A percentile compares a stretch with the other conserved stretches of the same genome.
Conservation (phyloP, 2,888 invertebrate genomes). For the Venusia cambrica region DNA sequence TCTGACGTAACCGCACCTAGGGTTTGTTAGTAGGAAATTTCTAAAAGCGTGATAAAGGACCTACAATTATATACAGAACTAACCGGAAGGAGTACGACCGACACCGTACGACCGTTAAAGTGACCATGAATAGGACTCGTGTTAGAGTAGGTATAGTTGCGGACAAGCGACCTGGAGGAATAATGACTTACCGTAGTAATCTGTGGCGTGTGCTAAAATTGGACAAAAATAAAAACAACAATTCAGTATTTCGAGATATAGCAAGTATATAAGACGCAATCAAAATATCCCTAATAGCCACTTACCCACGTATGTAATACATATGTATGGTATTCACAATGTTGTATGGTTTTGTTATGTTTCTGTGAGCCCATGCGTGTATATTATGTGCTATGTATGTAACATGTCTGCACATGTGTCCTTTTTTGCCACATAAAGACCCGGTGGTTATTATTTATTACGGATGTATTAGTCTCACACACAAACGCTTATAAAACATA, state of each 20-base stretch:
- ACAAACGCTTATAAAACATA: constrained; percentile 28
- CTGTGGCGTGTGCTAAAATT: constrained; percentile 94
- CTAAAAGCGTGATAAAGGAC: constrained; percentile 75
- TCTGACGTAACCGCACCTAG: constrained; percentile 57
- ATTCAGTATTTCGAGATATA: constrained; percentile 44
- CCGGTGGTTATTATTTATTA: constrained; percentile 27
- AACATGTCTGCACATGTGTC: constrained; percentile 35
- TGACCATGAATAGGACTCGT: constrained; percentile 48
- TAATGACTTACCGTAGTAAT: constrained; percentile 99
- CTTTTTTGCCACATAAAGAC: constrained; percentile 18
- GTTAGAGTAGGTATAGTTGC: constrained; percentile 52
- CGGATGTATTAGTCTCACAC: constrained; percentile 42
- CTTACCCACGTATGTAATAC: constrained; percentile 20
- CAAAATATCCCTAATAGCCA: constrained; percentile 13
- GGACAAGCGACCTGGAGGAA: constrained; percentile 81
- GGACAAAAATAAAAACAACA: constrained; percentile 72
- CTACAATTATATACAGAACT: constrained; percentile 63
- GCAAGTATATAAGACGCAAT: constrained; percentile 11
- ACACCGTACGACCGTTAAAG: constrained; percentile 74
- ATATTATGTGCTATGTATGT: constrained; percentile 37
- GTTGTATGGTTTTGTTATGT: constrained; percentile 21
- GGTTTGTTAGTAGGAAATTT: constrained; percentile 67
- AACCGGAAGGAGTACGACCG: constrained; percentile 60
- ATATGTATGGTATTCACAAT: constrained; percentile 30
- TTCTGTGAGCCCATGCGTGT: constrained; percentile 55